Percentiles rank a stretch among this genome's conserved stretches.
Conservation (phyloP, 1,140 invertebrate species). For the Zaprionus kolodkinae region DNA sequence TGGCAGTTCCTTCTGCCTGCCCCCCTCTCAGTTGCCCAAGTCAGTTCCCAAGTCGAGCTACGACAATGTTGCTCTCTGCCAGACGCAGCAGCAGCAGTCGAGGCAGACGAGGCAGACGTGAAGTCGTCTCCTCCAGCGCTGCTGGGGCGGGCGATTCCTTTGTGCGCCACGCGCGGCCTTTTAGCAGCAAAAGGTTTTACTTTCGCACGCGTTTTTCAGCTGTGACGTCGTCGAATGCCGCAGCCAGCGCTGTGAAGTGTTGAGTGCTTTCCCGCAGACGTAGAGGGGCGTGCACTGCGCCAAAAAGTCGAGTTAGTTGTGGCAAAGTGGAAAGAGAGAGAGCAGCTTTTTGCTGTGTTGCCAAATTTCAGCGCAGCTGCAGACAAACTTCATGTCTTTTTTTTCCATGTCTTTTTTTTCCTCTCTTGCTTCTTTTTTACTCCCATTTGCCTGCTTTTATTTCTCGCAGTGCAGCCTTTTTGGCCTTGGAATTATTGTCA, state of each 20-base stretch:
- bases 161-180: slow-evolving; percentile 53
- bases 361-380: too few species aligned
- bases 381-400: too few species aligned
- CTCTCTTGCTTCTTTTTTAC: neutral
- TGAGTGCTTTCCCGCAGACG: slow-evolving; percentile 12
- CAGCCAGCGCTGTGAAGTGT: neutral
- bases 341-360: too few species aligned
- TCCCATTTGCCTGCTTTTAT: neutral
- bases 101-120: neutral
- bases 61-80: neutral
- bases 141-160: slow-evolving; percentile 58
- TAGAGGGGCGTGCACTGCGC: slow-evolving; percentile 13
- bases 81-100: too few species aligned
- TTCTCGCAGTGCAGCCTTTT: neutral
- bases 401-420: neutral
- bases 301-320: slow-evolving; percentile 1
- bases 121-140: slow-evolving; percentile 31
- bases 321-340: too few species aligned
- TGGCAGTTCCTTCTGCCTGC: too few species aligned
- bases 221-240: slow-evolving; percentile 56
- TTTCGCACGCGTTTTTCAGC: slow-evolving; percentile 68
- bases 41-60: too few species aligned
- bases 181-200: slow-evolving; percentile 61
- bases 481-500: too few species aligned
- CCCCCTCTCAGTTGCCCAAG: too few species aligned